Percentiles rank a stretch among this genome's conserved stretches.
phyloP scores from a whole-genome alignment of 2,113 vertebrate species.

The Macrotis lagotis region DNA sequence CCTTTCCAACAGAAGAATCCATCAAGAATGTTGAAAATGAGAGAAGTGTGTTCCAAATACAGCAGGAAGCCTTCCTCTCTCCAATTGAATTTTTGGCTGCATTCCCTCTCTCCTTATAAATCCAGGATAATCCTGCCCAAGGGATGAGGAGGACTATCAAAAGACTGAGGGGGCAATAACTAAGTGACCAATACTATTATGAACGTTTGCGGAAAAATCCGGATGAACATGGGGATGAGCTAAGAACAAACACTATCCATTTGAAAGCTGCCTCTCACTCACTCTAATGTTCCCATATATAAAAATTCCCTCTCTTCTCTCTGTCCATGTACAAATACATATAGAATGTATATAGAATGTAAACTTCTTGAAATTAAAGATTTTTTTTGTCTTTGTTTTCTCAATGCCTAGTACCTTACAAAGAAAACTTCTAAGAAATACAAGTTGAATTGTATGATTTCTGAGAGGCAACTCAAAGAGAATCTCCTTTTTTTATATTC shows the following conservation, averaged over 20 bases:
- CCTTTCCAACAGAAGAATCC: conserved; percentile 75
- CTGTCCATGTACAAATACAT: background rate
- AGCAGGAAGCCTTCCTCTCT: conserved; percentile 72
- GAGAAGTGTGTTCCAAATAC: conserved; percentile 73
- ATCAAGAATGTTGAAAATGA: conserved; percentile 75
- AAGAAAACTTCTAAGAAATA: background rate
- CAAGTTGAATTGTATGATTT: background rate
- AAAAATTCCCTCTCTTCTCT: background rate
- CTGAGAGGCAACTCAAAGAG: background rate
- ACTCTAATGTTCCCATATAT: background rate
- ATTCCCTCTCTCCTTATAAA: conserved; percentile 54
- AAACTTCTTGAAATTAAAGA: background rate
- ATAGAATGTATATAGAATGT: background rate
- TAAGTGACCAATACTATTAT: conserved; percentile 49
- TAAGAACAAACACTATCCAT: background rate
- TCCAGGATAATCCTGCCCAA: conserved; percentile 69
- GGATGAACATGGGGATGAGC: conserved; percentile 29
- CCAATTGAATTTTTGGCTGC: conserved; percentile 73
- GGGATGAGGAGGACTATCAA: conserved; percentile 44
- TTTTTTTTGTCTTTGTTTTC: background rate
- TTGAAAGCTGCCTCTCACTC: background rate
- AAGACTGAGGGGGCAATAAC: conserved; percentile 26
- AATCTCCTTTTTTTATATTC: background rate
- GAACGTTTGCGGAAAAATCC: conserved; percentile 50
- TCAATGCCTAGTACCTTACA: background rate